Evolutionary conservation across 2,888 invertebrate genomes (phyloP).

Genomic region (Subacronicta megacephala): DNA sequence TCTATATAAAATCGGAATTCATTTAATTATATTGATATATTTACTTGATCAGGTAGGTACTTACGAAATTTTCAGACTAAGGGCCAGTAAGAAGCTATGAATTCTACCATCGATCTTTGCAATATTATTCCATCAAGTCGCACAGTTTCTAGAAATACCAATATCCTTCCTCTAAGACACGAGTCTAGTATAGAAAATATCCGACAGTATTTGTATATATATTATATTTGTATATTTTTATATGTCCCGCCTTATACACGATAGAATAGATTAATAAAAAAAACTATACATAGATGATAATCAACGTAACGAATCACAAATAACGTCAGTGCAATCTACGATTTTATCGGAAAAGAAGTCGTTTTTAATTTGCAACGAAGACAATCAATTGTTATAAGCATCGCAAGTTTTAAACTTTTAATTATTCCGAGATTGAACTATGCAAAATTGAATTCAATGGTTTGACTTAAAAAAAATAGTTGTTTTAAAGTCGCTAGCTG

Average conservation of each 20-base stretch:
- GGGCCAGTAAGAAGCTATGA: neutral
- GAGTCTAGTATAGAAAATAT: constrained; percentile 35
- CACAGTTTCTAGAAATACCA: constrained; percentile 12
- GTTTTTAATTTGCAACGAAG: constrained; percentile 11
- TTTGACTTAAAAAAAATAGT: constrained; percentile 4
- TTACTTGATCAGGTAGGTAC: too few relatives aligned
- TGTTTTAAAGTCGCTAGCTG: too few relatives aligned
- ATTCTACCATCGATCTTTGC: neutral
- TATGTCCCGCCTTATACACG: constrained; percentile 43
- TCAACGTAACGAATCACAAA: constrained; percentile 50
- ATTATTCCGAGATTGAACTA: constrained; percentile 11
- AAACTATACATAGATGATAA: constrained; percentile 22
- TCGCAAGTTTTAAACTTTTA: constrained; percentile 7
- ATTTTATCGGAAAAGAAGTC: constrained; percentile 35
- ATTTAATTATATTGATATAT: too few relatives aligned
- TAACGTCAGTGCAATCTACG: constrained; percentile 41
- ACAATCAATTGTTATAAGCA: constrained; percentile 10
- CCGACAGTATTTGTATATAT: constrained; percentile 27
- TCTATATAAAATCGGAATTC: too few relatives aligned
- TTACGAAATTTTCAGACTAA: too few relatives aligned
- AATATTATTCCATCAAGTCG: neutral
- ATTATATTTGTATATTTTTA: too few relatives aligned
- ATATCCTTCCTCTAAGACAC: constrained; percentile 47
- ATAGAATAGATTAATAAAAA: constrained; percentile 32
- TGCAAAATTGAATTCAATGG: constrained; percentile 9